phyloP scores from a whole-genome alignment of 2,113 vertebrate genomes.

The Nothocercus nigrocapillus region DNA sequence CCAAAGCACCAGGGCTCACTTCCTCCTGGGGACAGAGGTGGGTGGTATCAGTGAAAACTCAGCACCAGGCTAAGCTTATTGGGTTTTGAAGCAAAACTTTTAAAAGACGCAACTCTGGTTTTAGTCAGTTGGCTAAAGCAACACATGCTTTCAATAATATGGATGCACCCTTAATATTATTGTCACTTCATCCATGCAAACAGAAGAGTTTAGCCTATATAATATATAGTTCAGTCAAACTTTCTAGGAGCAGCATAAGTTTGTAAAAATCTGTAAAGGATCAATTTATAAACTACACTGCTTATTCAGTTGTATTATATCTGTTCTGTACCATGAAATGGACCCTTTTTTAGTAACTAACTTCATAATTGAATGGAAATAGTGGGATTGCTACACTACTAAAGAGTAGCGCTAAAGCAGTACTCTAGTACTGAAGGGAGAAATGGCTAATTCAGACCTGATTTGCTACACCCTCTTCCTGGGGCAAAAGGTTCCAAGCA shows the following conservation, averaged over 20 bases:
- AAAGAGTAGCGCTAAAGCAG: too few relatives aligned
- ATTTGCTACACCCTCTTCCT: neutral
- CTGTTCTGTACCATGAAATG: rapidly evolving
- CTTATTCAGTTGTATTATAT: neutral
- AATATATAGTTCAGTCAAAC: neutral
- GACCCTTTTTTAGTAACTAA: neutral
- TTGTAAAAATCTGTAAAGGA: too few relatives aligned
- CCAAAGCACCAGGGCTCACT: rapidly evolving
- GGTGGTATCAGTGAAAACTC: rapidly evolving
- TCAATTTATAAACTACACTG: too few relatives aligned
- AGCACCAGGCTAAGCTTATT: neutral
- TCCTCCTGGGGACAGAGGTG: neutral
- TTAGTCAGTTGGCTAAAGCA: neutral
- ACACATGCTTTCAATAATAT: neutral
- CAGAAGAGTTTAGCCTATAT: neutral
- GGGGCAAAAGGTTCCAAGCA: neutral
- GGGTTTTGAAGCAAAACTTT: rapidly evolving
- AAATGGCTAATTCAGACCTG: rapidly evolving
- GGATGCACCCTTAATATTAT: neutral
- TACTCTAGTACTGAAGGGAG: too few relatives aligned
- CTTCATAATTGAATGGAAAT: neutral
- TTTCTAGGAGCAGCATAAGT: neutral
- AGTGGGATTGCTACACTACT: neutral
- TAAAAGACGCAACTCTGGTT: neutral
- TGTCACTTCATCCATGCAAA: neutral